Base-by-base conservation (phyloP, 2,888 invertebrate species). In the Parnassius smintheus region DNA sequence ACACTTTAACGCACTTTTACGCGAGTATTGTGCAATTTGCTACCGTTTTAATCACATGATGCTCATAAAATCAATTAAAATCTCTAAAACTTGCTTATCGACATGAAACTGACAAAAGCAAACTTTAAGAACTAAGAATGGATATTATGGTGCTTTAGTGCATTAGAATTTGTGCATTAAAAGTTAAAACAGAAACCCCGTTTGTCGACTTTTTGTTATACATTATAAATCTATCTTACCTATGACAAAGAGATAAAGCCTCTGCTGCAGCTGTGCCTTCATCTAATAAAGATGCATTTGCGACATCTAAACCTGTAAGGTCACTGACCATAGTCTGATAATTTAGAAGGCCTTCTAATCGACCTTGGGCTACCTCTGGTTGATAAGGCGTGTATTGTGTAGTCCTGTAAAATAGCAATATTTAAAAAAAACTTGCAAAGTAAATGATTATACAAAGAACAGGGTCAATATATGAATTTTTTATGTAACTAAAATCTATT, bases 341-440 rank as follows among this genome's bases (percentile, higher is more conserved):
- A 88, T 99, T 99, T 11, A 99, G 93, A 13, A 99, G 92, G 67
- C 98, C 95, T 85, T 99, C 99, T 60, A 99, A 91, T 51, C 99
- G 94, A 2, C 99, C 99, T 89, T 99, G 99, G 0, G 99, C 96
- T 50, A 99, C 96, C 93, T 99, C 99, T 9, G 99, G 98, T 85
- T 99, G 99, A 84, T 99, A 99, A 0, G 99, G 99, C 0, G 99
- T 99, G 80, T 99, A 99, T 78, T 98, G 98, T 0, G 99, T 99
- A 0, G 98, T 98, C 98, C 97, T 97, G 71, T 60, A 75, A 52
- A 45, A 45, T 9, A 11, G 2, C 1, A 45, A 45, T 11, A 11
- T 45, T 45, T 44, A 44, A 44, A 45, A 11, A 1, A 4, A 46
- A 46, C 4, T 46, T 46, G 12, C n/a, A 46, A 46, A 3, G 1